These are phyloP conservation scores for Charadrius vociferus DNA, from an alignment of 2,113 vertebrate genomes.

Conservation along the genomic window DNA sequence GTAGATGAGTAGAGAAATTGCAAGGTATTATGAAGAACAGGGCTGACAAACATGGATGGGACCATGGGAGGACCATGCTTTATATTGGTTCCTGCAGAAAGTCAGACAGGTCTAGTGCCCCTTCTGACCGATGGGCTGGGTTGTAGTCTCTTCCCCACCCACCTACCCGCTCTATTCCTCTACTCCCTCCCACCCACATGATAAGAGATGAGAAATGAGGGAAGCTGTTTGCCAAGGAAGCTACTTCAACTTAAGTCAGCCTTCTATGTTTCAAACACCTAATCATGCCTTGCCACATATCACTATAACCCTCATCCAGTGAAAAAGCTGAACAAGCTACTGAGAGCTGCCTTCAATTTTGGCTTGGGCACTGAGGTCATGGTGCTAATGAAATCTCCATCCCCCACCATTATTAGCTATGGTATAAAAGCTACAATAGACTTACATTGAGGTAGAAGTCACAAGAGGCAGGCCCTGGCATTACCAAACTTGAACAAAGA, in stretches of 20 bases:
- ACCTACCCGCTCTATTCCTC: too few relatives aligned
- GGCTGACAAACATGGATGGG: neutral
- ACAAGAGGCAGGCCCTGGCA: too few relatives aligned
- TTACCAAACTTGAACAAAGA: neutral
- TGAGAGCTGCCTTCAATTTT: neutral
- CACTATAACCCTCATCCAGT: neutral
- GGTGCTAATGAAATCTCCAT: neutral
- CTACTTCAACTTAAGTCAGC: neutral
- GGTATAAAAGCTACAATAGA: neutral
- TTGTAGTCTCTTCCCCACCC: neutral
- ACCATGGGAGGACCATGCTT: neutral
- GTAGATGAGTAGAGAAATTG: neutral
- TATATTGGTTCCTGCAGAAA: neutral
- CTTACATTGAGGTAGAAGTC: neutral
- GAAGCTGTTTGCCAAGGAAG: neutral
- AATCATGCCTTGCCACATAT: neutral
- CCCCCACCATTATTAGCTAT: fast-evolving
- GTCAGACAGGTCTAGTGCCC: neutral
- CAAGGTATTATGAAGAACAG: neutral
- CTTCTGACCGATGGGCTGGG: neutral
- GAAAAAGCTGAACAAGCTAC: neutral
- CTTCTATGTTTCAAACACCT: neutral
- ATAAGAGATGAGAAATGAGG: neutral
- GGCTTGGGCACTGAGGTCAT: neutral
- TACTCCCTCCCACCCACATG: neutral